Base-by-base conservation (phyloP, 2,888 invertebrate genomes). In the Choreutis nemorana region DNA sequence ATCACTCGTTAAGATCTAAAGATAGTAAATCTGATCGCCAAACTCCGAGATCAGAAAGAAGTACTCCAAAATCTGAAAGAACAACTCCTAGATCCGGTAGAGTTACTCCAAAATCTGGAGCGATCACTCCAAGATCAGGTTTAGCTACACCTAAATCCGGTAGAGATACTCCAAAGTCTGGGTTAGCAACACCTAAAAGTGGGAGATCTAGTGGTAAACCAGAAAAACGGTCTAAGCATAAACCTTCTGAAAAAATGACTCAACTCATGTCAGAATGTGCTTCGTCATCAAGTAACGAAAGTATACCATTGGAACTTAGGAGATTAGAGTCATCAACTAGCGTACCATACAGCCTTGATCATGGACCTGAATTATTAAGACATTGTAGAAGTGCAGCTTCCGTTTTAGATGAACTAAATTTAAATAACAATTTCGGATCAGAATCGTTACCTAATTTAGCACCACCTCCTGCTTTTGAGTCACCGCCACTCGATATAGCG, bases 391-490 rank as follows among this genome's bases (percentile, higher is more conserved):
- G 83, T 50, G 81, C 82, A 28, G 81, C 81, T 16, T 82, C 81
- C 18, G 75, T 83, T 29, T 62, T 80, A 40, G 82, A 82, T 36
- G 85, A 86, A 50, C 65, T 81, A 2, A 83, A 82, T 35, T 45
- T 75, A 31, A 73, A 67, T 40, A 75, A 66, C 40, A 68, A 63
- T 10, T 79, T 78, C 41, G 84, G 84, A 33, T 87, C 87, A 18
- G 88, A 89, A 61, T 89, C 89, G 13, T 67, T 89, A 55, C 89
- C 89, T 5, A 88, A 88, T 60, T 72, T 89, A 45, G 84, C 84
- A 26, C 84, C 86, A 26, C 83, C 84, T 1, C 77, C 81, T 11
- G 83, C 83, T 32, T 85, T 84, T 43, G 83, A 81, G 33, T 81
- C 83, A 3, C 81, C 82, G 7, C 72, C 79, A 23, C 59, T 79